Evolutionary conservation across 2,113 vertebrate species (phyloP).

Genomic region (Vidua macroura): DNA sequence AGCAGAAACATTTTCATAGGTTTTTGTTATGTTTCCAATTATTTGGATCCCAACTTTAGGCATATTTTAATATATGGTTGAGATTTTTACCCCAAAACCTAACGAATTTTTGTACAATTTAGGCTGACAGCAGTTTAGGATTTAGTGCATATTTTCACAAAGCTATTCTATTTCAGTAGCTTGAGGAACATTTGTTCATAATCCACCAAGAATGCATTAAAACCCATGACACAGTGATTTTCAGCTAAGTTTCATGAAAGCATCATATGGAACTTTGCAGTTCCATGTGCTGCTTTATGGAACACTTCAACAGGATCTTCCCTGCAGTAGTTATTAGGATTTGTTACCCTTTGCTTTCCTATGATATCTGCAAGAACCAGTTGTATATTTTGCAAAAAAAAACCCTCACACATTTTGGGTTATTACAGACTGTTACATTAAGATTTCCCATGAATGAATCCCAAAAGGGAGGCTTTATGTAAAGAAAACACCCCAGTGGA

Average conservation of each 20-base stretch:
- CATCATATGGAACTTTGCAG: neutral
- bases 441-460: neutral
- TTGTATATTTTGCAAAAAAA: neutral
- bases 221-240: neutral
- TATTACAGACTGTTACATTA: neutral
- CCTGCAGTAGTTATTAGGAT: neutral
- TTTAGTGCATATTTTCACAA: neutral
- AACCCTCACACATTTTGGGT: neutral
- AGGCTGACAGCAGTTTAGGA: neutral
- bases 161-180: neutral
- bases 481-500: neutral
- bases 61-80: neutral
- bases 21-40: neutral
- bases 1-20: neutral
- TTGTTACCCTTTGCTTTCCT: neutral
- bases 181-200: neutral
- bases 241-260: neutral
- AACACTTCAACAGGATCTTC: neutral
- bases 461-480: neutral
- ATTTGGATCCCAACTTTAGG: neutral
- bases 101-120: neutral
- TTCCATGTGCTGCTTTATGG: neutral
- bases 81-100: neutral
- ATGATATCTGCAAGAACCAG: neutral
- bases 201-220: neutral